Percentiles rank a stretch among this genome's conserved stretches.
Conservation (phyloP, 2,113 vertebrate species). For the Chamaetylas fuelleborni region DNA sequence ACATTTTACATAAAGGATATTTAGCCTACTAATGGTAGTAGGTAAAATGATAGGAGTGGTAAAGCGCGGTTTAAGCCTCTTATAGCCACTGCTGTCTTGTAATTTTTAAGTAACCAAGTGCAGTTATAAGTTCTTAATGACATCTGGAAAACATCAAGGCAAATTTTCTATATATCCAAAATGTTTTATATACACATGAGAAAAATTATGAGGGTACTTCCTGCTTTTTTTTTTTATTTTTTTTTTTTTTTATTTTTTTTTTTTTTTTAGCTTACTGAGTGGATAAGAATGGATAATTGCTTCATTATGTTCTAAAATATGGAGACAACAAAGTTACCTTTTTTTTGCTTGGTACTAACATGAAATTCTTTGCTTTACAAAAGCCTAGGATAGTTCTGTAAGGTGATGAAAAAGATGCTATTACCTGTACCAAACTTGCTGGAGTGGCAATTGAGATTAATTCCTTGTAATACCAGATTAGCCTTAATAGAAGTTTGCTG, state of each 20-base stretch:
- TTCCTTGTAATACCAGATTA: slow-evolving; percentile 39
- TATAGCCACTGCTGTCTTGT: background rate
- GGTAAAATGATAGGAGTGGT: background rate
- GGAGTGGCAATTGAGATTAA: slow-evolving; percentile 16
- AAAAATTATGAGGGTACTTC: background rate
- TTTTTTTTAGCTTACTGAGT: background rate
- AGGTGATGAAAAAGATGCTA: background rate
- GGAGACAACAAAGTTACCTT: background rate
- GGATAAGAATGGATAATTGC: background rate
- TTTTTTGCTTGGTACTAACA: background rate
- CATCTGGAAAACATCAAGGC: background rate
- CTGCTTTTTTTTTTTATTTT: background rate
- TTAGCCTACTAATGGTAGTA: background rate
- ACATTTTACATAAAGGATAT: background rate
- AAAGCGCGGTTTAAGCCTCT: background rate
- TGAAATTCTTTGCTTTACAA: background rate
- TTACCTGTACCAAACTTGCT: background rate
- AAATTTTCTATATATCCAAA: background rate
- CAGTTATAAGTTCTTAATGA: background rate
- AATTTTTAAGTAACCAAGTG: background rate
- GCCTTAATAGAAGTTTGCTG: background rate
- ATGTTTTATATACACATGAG: background rate
- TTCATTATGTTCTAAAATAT: background rate
- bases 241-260: background rate
- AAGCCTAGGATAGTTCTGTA: background rate